Evolutionary conservation across 2,888 invertebrate genomes (phyloP).

Genomic region (Boloria selene): DNA sequence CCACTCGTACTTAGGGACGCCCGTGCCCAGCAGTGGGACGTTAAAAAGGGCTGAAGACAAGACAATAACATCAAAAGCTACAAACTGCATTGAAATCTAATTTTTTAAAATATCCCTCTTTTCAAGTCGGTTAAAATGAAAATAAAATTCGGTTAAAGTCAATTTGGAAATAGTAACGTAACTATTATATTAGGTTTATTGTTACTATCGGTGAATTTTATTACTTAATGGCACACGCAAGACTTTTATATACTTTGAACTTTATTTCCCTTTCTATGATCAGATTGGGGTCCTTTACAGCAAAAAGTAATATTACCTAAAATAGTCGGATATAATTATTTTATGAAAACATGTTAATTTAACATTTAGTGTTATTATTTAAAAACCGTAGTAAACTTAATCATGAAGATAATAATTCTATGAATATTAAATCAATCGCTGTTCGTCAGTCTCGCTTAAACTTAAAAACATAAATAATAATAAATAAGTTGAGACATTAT

Average conservation of each 20-base stretch:
- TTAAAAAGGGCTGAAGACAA: no score
- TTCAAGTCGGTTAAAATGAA: conserved; percentile 20
- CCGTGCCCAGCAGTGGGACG: no score
- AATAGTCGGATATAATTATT: conserved; percentile 5
- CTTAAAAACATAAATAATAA: no score
- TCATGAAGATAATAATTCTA: no score
- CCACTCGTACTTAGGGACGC: no score
- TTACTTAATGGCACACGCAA: conserved; percentile 26
- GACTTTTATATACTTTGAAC: conserved; percentile 24
- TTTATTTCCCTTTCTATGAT: conserved; percentile 27
- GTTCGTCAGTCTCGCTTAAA: no score
- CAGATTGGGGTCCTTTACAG: conserved; percentile 6
- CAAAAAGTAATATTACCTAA: conserved; percentile 3
- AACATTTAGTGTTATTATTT: background rate
- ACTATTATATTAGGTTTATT: conserved; percentile 30
- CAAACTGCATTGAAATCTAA: no score
- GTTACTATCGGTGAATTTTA: conserved; percentile 26
- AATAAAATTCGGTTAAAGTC: conserved; percentile 17
- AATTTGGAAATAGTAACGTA: conserved; percentile 26
- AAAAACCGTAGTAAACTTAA: no score
- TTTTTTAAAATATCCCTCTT: background rate
- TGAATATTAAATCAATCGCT: no score
- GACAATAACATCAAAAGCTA: no score
- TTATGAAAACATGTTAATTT: conserved; percentile 14
- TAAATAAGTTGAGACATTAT: no score